Conservation (phyloP, 2,888 invertebrate genomes). For the Eupsilia transversa region DNA sequence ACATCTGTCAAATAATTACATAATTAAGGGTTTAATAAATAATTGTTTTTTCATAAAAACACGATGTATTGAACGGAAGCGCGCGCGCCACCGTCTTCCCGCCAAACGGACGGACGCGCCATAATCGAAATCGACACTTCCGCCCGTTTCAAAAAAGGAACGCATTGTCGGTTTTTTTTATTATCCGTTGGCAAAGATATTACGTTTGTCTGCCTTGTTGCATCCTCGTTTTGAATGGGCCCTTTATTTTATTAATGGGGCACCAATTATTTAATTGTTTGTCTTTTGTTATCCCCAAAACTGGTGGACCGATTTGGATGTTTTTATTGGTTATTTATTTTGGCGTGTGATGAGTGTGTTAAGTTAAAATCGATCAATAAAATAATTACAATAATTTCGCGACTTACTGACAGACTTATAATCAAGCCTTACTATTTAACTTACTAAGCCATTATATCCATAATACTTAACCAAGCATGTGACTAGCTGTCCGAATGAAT, state of each 20-base stretch:
- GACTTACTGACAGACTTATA: neutral
- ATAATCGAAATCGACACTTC: conserved; percentile 83
- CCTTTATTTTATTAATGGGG: conserved; percentile 56
- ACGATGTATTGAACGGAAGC: conserved; percentile 71
- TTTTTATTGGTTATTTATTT: conserved; percentile 32
- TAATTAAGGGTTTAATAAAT: conserved; percentile 45
- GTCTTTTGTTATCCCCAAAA: conserved; percentile 31
- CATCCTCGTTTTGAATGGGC: conserved; percentile 62
- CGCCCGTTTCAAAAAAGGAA: conserved; percentile 79
- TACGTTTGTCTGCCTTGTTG: conserved; percentile 60
- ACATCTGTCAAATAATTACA: conserved; percentile 55
- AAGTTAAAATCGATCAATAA: neutral
- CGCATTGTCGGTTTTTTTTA: conserved; percentile 75
- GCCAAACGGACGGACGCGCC: conserved; percentile 78
- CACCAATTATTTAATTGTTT: conserved; percentile 51
- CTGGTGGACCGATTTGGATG: conserved; percentile 24
- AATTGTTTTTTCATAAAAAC: conserved; percentile 56
- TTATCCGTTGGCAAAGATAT: conserved; percentile 68
- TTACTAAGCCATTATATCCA: no score
- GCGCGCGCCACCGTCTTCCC: conserved; percentile 77
- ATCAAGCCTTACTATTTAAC: no score
- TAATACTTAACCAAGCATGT: no score
- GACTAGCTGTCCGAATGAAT: no score
- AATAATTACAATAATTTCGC: neutral
- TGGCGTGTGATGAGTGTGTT: neutral